Conservation (phyloP, 2,113 vertebrate genomes). For the Pardalotus punctatus region DNA sequence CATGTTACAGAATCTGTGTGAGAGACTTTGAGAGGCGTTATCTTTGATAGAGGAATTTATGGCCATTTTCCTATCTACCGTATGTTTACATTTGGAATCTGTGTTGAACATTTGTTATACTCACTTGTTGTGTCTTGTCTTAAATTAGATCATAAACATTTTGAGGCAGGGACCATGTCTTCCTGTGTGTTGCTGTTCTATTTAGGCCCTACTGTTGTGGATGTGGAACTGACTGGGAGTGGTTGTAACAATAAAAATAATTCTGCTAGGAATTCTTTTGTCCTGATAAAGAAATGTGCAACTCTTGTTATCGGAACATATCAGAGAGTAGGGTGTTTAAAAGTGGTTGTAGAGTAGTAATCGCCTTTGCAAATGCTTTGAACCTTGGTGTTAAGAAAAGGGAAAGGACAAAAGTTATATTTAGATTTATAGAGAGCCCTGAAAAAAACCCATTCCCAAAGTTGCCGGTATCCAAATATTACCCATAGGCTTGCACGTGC, state of each 20-base stretch:
- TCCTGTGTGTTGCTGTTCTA: background rate
- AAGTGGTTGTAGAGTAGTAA: background rate
- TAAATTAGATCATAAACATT: conserved; percentile 65
- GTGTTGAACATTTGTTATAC: conserved; percentile 59
- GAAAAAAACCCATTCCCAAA: background rate
- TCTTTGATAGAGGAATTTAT: conserved; percentile 69
- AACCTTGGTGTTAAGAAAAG: background rate
- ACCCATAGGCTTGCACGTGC: background rate
- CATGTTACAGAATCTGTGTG: conserved; percentile 13
- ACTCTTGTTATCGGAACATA: background rate
- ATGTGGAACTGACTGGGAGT: background rate
- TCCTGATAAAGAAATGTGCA: conserved; percentile 10
- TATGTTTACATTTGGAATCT: conserved; percentile 66
- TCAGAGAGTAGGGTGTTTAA: conserved; percentile 28
- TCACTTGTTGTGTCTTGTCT: conserved; percentile 67
- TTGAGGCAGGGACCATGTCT: conserved; percentile 15
- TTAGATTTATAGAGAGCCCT: background rate
- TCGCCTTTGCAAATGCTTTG: background rate
- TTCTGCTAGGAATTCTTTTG: background rate
- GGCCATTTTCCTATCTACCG: conserved; percentile 65
- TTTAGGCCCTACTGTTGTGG: background rate
- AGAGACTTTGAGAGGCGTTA: conserved; percentile 64
- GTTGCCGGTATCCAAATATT: background rate
- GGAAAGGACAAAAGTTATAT: background rate
- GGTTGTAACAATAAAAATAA: conserved; percentile 19